phyloP scores from a whole-genome alignment of 2,888 invertebrate species.

The Drosophila birchii region DNA sequence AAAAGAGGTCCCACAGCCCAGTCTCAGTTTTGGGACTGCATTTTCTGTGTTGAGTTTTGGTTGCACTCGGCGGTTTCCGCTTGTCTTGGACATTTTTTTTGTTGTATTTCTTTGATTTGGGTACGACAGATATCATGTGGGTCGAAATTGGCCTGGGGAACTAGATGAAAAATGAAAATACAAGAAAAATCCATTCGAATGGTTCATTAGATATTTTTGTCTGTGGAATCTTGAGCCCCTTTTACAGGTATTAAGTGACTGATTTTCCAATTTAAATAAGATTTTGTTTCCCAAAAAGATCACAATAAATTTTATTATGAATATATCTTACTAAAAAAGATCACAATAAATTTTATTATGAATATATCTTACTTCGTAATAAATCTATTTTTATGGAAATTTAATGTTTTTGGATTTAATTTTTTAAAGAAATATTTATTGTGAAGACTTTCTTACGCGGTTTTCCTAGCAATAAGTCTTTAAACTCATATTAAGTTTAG shows the following conservation, averaged over 20 bases:
- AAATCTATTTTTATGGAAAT: background rate
- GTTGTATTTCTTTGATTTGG: constrained; percentile 50
- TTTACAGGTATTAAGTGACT: constrained; percentile 12
- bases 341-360: background rate
- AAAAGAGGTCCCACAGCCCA: constrained; percentile 9
- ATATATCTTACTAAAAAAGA: background rate
- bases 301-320: background rate
- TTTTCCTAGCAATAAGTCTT: no score
- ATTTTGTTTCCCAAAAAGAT: background rate
- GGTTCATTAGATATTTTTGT: constrained; percentile 26
- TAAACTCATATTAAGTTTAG: no score
- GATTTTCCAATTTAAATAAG: background rate
- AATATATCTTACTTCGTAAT: background rate
- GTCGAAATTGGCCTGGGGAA: constrained; percentile 24
- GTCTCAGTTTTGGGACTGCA: constrained; percentile 27
- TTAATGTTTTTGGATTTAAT: background rate
- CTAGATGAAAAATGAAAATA: constrained; percentile 27
- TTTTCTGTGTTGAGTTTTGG: constrained; percentile 30
- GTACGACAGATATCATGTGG: constrained; percentile 53
- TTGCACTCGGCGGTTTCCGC: constrained; percentile 37
- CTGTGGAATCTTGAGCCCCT: constrained; percentile 15
- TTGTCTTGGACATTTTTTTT: constrained; percentile 28
- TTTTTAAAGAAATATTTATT: background rate
- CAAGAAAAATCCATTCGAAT: constrained; percentile 31
- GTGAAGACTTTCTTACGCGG: background rate